Evolutionary conservation across 2,797 vertebrate species (phyloP).

Genomic region (Acestrorhynchus altus): DNA sequence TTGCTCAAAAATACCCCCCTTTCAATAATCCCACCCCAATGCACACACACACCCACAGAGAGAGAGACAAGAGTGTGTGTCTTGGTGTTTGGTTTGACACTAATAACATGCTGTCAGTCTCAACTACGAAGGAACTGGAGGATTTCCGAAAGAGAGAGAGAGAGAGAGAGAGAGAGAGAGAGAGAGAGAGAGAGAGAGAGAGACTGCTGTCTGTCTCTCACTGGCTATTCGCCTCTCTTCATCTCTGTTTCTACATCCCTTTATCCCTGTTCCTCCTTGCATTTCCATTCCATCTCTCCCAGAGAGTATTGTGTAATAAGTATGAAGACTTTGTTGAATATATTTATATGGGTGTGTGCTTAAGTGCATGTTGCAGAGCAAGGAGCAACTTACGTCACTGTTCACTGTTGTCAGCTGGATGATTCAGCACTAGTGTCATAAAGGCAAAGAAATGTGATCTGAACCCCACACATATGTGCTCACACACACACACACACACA

Average conservation of each 20-base stretch:
- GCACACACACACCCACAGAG: neutral
- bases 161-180: too few relatives aligned
- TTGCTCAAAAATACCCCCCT: neutral
- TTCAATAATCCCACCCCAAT: neutral
- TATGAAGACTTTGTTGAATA: neutral
- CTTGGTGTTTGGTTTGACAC: conserved; percentile 56
- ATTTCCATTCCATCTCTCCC: too few relatives aligned
- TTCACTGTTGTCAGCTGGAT: conserved; percentile 8
- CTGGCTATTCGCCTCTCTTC: conserved; percentile 15
- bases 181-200: too few relatives aligned
- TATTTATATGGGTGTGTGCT: conserved; percentile 29
- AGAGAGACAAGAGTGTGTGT: neutral
- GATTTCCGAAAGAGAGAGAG: conserved; percentile 28
- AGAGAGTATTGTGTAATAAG: neutral
- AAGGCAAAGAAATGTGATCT: conserved; percentile 44
- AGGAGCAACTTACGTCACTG: conserved; percentile 37
- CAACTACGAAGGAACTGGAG: conserved; percentile 36
- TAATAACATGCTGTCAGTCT: conserved; percentile 65
- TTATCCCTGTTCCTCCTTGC: neutral
- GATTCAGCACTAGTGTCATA: conserved; percentile 42
- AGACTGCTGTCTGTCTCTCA: too few relatives aligned
- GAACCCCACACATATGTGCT: neutral
- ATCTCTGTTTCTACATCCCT: neutral
- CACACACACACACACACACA: conserved; percentile 14
- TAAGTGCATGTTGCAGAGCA: neutral